Base-by-base conservation (phyloP, 2,888 invertebrate species). In the Harmothoe impar region DNA sequence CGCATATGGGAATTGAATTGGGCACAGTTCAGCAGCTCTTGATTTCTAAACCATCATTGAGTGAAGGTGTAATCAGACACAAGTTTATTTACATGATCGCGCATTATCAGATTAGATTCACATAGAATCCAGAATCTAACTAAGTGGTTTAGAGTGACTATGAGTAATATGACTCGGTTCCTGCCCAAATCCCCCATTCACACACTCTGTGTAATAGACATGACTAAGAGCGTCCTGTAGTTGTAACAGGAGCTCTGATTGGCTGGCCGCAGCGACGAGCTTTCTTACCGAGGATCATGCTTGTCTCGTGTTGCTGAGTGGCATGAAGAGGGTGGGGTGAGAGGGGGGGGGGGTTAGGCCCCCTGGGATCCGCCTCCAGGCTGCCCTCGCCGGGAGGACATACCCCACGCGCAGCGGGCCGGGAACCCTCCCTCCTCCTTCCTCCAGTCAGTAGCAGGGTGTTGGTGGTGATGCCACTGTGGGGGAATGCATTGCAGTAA, bases 291-390 rank as follows among this genome's bases (percentile, higher is more conserved):
- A 35, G 81, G 81, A 15, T 10, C 81, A n/a, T 20, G 43, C 20
- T 17, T 17, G 35, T 33, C 81, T 81, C 33, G 43, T 81, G 81
- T 35, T 81, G 81, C 43, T 77, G 62, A n/a, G 62, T 77, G 77
- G 77, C 17, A 31, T n/a, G 77, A 3, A 29, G 77, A 15, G 77
- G 25, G 81, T 81, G 81, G 5, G 25, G 81, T 0, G 81, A 12
- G 43, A 12, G 43, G 35, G 81, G 43, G 20, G 20, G 0, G 81
- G 81, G 81, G 81, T 15, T 15, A 25, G 35, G 35, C 15, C 72
- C 72, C 72, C 72, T 72, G 72, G 72, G 72, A 72, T 29, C 72
- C 72, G 29, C 72, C 25, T n/a, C 62, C 62, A 62, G 43, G 43
- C 62, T n/a, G 7, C 31, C 72, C 29, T 25, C 72, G 25, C 29